Base-by-base conservation (phyloP, 2,797 vertebrate genomes). In the Typhlichthys eigenmanni region DNA sequence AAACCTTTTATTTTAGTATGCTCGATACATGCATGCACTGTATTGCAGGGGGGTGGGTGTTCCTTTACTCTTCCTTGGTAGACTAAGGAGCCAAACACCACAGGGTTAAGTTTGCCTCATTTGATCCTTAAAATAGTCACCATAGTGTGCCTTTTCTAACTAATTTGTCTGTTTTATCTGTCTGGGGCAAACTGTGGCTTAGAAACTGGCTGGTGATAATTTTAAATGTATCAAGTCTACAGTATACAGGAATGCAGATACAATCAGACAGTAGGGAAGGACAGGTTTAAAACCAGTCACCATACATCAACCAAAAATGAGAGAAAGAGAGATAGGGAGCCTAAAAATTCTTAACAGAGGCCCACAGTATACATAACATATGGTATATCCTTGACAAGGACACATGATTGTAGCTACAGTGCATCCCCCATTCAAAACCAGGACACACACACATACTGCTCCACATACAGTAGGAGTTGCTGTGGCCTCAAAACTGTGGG, bases 401-500 rank as follows among this genome's bases (percentile, higher is more conserved):
- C 8, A 72, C 8, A 72, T 48, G 14, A 17, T 13, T 38, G 59
- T 17, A 58, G 29, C 29, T 46, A 17, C 16, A 46, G 47, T 4
- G 13, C 43, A 32, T 47, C 45, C 7, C 45, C 17, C 9, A 32
- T 13, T 64, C 14, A 57, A 13, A 60, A 50, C 38, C 17, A 62
- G 32, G 49, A 29, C 58, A 64, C 55, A 59, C 38, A 55, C 19
- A 43, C 55, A 16, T 14, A 34, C 24, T 59, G 17, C 11, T 63
- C 11, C 62, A 64, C 24, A 48, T 24, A 24, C 24, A 24, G 24
- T 0, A 11, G 10, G 2, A 29, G 47, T 62, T 59, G 13, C 38
- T 12, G 12, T 10, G 13, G n/a, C 17, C 55, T 68, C 6, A 71
- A 72, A 71, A 76, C 34, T 76, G 72, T 47, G 60, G 46, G 47